phyloP scores from a whole-genome alignment of 2,797 vertebrate genomes.

The Cuniculus paca region DNA sequence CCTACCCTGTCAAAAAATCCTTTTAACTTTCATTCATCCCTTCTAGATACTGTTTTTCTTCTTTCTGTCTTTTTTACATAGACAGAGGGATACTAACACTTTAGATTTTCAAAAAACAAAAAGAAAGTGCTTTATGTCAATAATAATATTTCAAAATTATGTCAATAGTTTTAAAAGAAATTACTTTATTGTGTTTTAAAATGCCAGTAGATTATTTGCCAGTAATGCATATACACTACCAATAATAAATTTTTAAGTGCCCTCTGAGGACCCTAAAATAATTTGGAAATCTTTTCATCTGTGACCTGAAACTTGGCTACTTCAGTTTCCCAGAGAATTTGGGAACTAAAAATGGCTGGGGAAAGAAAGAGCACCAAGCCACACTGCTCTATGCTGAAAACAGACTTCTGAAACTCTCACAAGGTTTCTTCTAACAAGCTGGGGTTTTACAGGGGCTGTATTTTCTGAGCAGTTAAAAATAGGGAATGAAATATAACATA shows the following conservation, averaged over 20 bases:
- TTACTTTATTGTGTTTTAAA: constrained; percentile 20
- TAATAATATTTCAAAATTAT: not conserved
- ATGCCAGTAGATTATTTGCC: not conserved
- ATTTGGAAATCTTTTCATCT: constrained; percentile 65
- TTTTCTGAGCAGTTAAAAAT: constrained; percentile 66
- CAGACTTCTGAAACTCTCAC: constrained; percentile 1
- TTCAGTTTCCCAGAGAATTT: constrained; percentile 66
- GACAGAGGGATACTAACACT: not conserved
- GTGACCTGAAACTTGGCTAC: constrained; percentile 66
- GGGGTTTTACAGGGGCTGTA: not conserved
- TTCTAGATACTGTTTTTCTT: not conserved
- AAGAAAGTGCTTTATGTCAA: not conserved
- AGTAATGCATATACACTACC: constrained; percentile 24
- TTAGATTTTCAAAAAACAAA: not conserved
- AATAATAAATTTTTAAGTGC: not conserved
- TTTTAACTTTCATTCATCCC: not conserved
- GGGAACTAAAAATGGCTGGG: constrained; percentile 46
- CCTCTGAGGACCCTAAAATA: not conserved
- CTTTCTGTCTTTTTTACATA: not conserved
- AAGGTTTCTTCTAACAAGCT: constrained; percentile 22
- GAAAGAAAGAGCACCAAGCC: not conserved
- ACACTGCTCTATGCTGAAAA: not conserved
- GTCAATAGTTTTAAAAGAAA: not conserved
- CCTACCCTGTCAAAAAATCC: not conserved
- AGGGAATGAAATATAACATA: constrained; percentile 53